These are phyloP conservation scores for Puntigrus tetrazona DNA, from an alignment of 2,113 vertebrate species.

Conservation along the genomic window DNA sequence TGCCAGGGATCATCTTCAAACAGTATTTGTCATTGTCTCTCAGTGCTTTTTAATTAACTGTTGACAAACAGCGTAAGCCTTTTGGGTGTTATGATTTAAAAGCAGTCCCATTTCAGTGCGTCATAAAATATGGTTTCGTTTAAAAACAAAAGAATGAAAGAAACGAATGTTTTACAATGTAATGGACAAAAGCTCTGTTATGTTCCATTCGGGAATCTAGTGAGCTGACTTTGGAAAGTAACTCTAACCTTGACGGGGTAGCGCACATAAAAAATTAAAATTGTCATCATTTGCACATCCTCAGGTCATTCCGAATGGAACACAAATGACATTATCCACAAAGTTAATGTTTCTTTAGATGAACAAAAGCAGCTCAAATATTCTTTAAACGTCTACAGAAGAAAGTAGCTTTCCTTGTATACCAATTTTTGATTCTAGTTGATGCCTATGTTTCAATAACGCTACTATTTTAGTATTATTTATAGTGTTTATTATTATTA, in stretches of 20 bases:
- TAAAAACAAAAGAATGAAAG: not conserved
- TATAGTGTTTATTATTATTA: not conserved
- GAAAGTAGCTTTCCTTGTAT: not conserved
- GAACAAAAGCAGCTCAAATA: not conserved
- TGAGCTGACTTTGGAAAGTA: not conserved
- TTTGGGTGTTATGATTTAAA: conserved; percentile 43
- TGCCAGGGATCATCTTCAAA: conserved; percentile 75
- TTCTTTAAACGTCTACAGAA: not conserved
- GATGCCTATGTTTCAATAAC: not conserved
- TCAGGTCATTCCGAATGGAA: not conserved
- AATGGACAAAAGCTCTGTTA: not conserved
- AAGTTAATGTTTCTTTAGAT: not conserved
- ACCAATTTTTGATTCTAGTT: not conserved
- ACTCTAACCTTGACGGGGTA: not conserved
- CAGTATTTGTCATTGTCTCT: conserved; percentile 77
- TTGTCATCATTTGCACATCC: not conserved
- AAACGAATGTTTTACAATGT: not conserved
- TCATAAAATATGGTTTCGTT: conserved; percentile 27
- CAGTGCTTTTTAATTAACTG: conserved; percentile 76
- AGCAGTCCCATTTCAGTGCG: conserved; percentile 19
- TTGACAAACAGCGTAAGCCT: conserved; percentile 45
- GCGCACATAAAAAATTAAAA: not conserved
- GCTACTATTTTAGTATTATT: not conserved
- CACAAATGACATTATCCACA: not conserved
- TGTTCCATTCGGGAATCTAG: not conserved